Percentiles rank a stretch among this genome's conserved stretches.
Conservation (phyloP, 2,113 vertebrate genomes). For the Sapayoa aenigma region DNA sequence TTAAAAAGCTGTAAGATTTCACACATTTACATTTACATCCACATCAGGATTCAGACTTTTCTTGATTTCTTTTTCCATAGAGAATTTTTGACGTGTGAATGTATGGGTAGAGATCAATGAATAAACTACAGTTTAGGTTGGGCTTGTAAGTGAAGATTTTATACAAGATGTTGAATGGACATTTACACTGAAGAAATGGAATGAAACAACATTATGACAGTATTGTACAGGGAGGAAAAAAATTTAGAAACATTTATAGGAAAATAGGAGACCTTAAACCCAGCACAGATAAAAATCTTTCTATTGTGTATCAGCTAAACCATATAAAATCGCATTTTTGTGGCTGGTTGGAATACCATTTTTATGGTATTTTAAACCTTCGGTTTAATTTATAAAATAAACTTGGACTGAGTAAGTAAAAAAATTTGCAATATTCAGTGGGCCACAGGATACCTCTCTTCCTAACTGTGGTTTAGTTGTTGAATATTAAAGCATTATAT, state of each 20-base stretch:
- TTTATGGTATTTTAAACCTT: not conserved
- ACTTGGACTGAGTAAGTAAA: not conserved
- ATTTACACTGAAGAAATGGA: not conserved
- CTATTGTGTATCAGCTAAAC: not conserved
- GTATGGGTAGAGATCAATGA: not conserved
- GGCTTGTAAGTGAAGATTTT: not conserved
- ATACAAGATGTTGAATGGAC: not conserved
- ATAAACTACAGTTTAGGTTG: not conserved
- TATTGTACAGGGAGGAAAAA: not conserved
- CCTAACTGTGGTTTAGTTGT: not conserved
- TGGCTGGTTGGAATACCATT: not conserved
- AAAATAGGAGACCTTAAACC: not conserved
- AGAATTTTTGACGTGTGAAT: not conserved
- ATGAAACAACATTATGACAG: not conserved
- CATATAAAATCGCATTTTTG: not conserved
- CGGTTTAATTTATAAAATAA: conserved; percentile 4
- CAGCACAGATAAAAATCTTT: not conserved
- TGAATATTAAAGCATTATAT: conserved; percentile 1
- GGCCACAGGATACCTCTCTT: not conserved
- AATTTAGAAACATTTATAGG: not conserved
- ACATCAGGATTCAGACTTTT: not conserved
- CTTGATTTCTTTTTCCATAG: not conserved
- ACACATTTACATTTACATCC: not conserved
- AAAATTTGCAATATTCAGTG: not conserved
- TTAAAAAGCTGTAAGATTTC: not conserved